Conservation (phyloP, 1,140 invertebrate species). For the Phymorhynchus buccinoides region DNA sequence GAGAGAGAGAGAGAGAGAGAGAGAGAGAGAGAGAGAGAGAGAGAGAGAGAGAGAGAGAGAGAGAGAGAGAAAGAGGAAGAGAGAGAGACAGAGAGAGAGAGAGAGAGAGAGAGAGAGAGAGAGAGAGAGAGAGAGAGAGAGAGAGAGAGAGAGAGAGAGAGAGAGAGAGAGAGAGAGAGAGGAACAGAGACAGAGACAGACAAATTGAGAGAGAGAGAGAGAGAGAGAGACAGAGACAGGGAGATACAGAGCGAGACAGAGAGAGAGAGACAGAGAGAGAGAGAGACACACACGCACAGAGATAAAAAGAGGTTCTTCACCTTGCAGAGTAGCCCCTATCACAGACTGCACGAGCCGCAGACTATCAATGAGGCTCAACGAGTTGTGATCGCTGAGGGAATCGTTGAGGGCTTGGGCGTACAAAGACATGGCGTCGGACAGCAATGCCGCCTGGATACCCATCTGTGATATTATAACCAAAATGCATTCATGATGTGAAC, state of each 20-base stretch:
- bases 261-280: neutral
- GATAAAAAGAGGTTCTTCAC: no score
- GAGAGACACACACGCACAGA: slow-evolving; percentile 4
- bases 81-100: no score
- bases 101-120: no score
- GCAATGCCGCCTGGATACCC: slow-evolving; percentile 45
- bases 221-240: no score
- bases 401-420: slow-evolving; percentile 44
- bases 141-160: slow-evolving; percentile 1
- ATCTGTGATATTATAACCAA: no score
- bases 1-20: slow-evolving; percentile 20
- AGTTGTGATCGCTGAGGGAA: slow-evolving; percentile 14
- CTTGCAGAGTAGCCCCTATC: slow-evolving; percentile 35
- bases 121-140: neutral
- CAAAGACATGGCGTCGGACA: slow-evolving; percentile 49
- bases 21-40: neutral
- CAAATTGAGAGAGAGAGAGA: no score
- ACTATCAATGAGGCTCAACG: slow-evolving; percentile 32
- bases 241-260: no score
- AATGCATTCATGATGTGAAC: no score
- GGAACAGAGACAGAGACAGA: no score
- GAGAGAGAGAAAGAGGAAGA: slow-evolving; percentile 26
- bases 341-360: slow-evolving; percentile 24
- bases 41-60: slow-evolving; percentile 12
- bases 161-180: slow-evolving; percentile 8